phyloP scores from a whole-genome alignment of 2,797 vertebrate genomes.

The Melopsittacus undulatus region DNA sequence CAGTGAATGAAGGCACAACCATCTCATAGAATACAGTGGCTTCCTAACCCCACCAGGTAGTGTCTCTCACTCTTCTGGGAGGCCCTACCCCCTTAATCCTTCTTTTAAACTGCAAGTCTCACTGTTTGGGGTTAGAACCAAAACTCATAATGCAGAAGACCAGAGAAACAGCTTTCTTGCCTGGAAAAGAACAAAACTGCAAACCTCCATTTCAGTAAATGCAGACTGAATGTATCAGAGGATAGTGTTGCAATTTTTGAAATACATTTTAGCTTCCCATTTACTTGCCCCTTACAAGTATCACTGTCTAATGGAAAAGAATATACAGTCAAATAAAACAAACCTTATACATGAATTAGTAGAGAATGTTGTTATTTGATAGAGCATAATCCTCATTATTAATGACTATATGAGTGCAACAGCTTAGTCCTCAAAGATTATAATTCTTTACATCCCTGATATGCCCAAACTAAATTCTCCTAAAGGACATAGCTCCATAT shows the following conservation, averaged over 20 bases:
- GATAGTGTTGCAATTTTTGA: neutral
- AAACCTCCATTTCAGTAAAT: neutral
- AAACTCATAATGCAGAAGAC: neutral
- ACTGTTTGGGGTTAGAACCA: neutral
- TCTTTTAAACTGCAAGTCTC: neutral
- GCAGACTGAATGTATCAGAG: neutral
- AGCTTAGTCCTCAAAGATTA: neutral
- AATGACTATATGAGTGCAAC: neutral
- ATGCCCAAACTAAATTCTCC: neutral
- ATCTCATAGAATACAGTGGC: neutral
- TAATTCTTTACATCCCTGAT: neutral
- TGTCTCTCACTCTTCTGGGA: neutral
- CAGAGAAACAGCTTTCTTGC: neutral
- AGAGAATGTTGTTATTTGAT: neutral
- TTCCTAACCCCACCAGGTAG: neutral
- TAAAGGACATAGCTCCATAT: neutral
- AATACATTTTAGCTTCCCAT: neutral
- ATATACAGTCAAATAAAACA: neutral
- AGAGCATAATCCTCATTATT: neutral
- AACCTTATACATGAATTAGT: neutral
- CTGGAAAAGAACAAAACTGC: neutral
- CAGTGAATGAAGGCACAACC: accelerated
- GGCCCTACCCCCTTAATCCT: neutral
- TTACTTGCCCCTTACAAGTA: neutral
- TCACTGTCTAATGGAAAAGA: neutral